Evolutionary conservation across 2,113 vertebrate species (phyloP).

Genomic region (Anolis carolinensis): DNA sequence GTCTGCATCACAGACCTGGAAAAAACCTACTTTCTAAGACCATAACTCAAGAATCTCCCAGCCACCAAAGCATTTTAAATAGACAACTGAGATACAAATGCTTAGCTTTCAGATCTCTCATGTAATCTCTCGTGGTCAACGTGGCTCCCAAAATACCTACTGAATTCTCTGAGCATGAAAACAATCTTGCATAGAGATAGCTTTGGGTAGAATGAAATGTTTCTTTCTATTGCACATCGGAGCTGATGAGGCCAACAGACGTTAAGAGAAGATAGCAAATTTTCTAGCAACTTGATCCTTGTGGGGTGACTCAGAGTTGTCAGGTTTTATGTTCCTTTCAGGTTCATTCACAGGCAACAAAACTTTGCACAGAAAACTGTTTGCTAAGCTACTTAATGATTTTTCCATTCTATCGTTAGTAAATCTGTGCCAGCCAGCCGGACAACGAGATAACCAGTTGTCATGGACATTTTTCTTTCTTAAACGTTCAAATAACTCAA

Average conservation of each 20-base stretch:
- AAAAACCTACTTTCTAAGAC: too few species aligned
- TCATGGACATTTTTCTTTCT: rapidly evolving
- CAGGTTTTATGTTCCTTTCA: neutral
- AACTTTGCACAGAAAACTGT: neutral
- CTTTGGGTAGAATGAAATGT: neutral
- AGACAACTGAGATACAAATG: neutral
- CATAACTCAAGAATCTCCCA: too few species aligned
- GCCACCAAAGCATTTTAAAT: too few species aligned
- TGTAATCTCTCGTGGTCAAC: neutral
- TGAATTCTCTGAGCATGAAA: neutral
- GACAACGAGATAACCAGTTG: neutral
- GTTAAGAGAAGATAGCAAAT: neutral
- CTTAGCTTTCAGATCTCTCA: neutral
- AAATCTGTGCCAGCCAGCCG: neutral
- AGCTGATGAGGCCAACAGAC: neutral
- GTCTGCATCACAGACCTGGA: too few species aligned
- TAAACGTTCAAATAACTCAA: neutral
- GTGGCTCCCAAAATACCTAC: neutral
- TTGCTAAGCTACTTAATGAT: rapidly evolving
- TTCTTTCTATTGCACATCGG: slow-evolving; percentile 10
- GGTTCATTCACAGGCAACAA: neutral
- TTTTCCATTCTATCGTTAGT: neutral
- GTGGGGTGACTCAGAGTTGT: neutral
- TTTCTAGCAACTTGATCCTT: slow-evolving; percentile 11
- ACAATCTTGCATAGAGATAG: neutral